Base-by-base conservation (phyloP, 2,888 invertebrate species). In the Caenorhabditis wallacei region DNA sequence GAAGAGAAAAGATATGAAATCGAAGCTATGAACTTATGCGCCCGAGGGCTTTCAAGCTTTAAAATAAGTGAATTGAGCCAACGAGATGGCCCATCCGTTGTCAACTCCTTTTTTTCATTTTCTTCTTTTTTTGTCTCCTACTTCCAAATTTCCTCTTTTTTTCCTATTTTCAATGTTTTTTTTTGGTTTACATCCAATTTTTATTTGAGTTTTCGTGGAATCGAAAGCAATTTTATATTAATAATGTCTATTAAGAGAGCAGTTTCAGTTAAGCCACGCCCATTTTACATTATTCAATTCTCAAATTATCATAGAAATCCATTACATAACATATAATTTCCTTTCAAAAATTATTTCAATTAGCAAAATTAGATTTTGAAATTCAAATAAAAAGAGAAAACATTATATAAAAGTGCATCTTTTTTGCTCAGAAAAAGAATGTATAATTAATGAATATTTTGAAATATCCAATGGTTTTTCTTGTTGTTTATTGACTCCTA, bases 21-120 rank as follows among this genome's bases (percentile, higher is more conserved):
- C 57, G 51, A 48, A 76, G 40, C 68, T 51, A 46, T 75, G 75
- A 75, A 75, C 64, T 75, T 75, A 72, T 72, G 66, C 24, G 66
- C 68, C 68, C 68, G 76, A 68, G 59, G 61, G 68, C 76, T 68
- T 68, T 68, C 76, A 59, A 76, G 59, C 68, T 61, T 53, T 20
- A 53, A 68, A 66, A 76, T 76, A 68, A 76, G 66, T 76, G 66
- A 68, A 76, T 76, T 76, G 57, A 59, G 68, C 51, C 37, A 48
- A 56, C 57, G 30, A 40, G 57, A 76, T 3, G 8, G 46, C 37
- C 61, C 22, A 24, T 35, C 61, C 51, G 26, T 76, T 68, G 76
- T 59, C 59, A 76, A 53, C 51, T 59, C 56, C 57, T 53, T 68
- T 59, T n/a, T 66, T 59, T 68, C 64, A 46, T 68, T 56, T 61